These are phyloP conservation scores for Dendroctonus ponderosae DNA, from an alignment of 1,140 invertebrate genomes.

Conservation along the genomic window DNA sequence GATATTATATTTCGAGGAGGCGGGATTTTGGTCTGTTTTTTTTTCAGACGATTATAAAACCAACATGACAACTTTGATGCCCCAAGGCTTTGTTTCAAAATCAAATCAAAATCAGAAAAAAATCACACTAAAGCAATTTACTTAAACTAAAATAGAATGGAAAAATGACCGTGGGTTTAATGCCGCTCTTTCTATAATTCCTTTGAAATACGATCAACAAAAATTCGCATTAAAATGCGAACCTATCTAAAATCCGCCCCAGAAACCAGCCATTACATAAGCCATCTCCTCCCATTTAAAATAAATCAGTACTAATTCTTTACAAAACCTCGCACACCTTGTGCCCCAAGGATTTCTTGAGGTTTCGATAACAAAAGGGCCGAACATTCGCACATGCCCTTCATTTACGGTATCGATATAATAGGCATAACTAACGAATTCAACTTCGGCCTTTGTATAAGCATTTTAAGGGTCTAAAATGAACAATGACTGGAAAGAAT, in stretches of 20 bases:
- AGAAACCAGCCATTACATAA: slow-evolving; percentile 22
- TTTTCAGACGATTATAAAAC: too few relatives aligned
- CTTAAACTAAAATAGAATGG: too few relatives aligned
- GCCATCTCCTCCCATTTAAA: slow-evolving; percentile 34
- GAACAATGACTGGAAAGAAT: slow-evolving; percentile 26
- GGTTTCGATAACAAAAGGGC: slow-evolving; percentile 26
- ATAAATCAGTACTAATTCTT: slow-evolving; percentile 36
- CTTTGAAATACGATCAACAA: neutral
- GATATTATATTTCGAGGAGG: too few relatives aligned
- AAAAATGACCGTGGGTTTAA: too few relatives aligned
- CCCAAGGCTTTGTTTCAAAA: neutral
- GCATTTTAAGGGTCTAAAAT: slow-evolving; percentile 39
- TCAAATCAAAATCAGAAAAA: neutral
- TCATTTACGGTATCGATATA: slow-evolving; percentile 38
- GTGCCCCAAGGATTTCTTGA: slow-evolving; percentile 25
- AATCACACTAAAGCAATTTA: neutral
- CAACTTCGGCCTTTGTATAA: slow-evolving; percentile 39
- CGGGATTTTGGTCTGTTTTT: too few relatives aligned
- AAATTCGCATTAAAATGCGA: neutral
- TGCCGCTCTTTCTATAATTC: too few relatives aligned
- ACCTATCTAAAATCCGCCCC: neutral
- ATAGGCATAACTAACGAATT: slow-evolving; percentile 45
- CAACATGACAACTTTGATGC: too few relatives aligned
- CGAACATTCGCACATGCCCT: slow-evolving; percentile 35
- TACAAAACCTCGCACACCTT: slow-evolving; percentile 25